These are phyloP conservation scores for Leucania comma DNA, from an alignment of 2,888 invertebrate genomes.

Conservation along the genomic window DNA sequence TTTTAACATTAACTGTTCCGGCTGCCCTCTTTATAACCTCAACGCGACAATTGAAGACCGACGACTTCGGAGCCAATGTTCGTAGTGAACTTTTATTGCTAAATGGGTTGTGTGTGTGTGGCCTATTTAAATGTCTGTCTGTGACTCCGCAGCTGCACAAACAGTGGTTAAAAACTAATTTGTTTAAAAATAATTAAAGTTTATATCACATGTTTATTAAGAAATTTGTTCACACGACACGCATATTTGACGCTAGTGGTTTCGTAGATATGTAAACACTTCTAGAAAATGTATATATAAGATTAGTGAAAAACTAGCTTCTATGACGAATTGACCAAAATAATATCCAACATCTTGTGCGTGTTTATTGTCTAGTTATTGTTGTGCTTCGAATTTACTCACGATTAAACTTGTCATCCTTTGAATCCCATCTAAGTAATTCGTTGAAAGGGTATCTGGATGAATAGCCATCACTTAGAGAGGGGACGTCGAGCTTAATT, in stretches of 20 bases:
- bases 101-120: conserved; percentile 23
- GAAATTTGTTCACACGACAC: background rate
- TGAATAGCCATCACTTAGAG: conserved; percentile 55
- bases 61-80: conserved; percentile 22
- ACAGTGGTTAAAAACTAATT: background rate
- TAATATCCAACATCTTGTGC: background rate
- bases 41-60: conserved; percentile 33
- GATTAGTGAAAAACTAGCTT: background rate
- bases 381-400: conserved; percentile 30
- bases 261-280: background rate
- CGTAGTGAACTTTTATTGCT: conserved; percentile 26
- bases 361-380: conserved; percentile 14
- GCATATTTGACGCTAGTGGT: background rate
- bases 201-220: background rate
- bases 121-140: conserved; percentile 24
- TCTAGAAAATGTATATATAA: background rate
- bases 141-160: background rate
- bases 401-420: conserved; percentile 43
- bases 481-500: conserved; percentile 55
- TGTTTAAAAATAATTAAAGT: background rate
- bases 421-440: conserved; percentile 57
- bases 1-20: conserved; percentile 52
- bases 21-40: conserved; percentile 40
- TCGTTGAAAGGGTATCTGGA: conserved; percentile 61
- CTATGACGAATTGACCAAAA: background rate